phyloP scores from a whole-genome alignment of 2,888 invertebrate genomes.

The Vesta saturnalis region DNA sequence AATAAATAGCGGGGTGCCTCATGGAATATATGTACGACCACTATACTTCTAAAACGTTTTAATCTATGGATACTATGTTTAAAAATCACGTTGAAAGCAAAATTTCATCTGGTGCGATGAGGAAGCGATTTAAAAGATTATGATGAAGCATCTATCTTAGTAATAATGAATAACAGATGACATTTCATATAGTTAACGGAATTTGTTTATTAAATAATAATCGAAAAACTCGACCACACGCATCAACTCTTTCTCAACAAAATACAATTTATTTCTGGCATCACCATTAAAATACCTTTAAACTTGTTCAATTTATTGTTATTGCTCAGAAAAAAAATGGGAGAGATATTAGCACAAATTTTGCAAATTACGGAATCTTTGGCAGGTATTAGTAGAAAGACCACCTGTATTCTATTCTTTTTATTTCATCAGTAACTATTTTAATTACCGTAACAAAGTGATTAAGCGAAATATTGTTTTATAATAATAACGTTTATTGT shows the following conservation, averaged over 20 bases:
- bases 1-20: not conserved
- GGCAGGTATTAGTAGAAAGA: slow-evolving; percentile 10
- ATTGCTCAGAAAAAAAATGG: no score
- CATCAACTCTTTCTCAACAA: no score
- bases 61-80: not conserved
- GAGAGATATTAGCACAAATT: no score
- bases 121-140: not conserved
- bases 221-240: not conserved
- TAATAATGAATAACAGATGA: not conserved
- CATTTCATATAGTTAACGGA: not conserved
- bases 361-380: not conserved
- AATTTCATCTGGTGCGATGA: not conserved
- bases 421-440: not conserved
- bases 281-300: not conserved
- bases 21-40: not conserved
- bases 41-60: no score
- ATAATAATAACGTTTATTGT: slow-evolving; percentile 23
- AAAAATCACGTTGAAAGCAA: not conserved
- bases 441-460: slow-evolving; percentile 37
- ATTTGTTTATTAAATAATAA: not conserved
- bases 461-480: slow-evolving; percentile 20
- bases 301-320: not conserved
- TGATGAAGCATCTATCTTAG: not conserved
- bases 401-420: slow-evolving; percentile 30
- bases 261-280: not conserved